Evolutionary conservation across 2,113 vertebrate species (phyloP).

Genomic region (Eurystomus gularis): DNA sequence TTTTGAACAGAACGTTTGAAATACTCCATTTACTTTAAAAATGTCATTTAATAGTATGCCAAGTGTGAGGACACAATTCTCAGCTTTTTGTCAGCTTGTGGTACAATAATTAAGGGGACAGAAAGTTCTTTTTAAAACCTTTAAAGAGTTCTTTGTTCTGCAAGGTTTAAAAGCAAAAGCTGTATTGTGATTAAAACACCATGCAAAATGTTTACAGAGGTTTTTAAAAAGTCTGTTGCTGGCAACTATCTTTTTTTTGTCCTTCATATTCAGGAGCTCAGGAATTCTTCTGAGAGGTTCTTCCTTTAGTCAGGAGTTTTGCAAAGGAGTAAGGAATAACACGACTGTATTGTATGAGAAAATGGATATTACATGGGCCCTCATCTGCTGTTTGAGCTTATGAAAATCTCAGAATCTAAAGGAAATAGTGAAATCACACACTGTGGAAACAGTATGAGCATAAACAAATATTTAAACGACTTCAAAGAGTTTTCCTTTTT

Average conservation of each 20-base stretch:
- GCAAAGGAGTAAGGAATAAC: neutral
- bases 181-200: neutral
- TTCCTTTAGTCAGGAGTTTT: neutral
- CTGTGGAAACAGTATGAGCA: neutral
- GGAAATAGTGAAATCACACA: neutral
- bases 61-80: neutral
- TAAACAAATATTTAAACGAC: neutral
- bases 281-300: neutral
- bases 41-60: neutral
- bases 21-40: neutral
- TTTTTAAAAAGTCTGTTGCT: neutral
- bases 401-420: neutral
- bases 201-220: neutral
- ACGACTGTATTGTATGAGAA: neutral
- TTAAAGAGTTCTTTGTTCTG: neutral
- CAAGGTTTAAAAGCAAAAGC: neutral
- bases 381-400: neutral
- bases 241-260: neutral
- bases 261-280: neutral
- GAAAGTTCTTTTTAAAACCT: neutral
- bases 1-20: neutral
- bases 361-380: neutral
- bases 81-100: neutral
- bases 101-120: neutral
- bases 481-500: neutral